These are phyloP conservation scores for Scaptomyza hsui DNA, from an alignment of 1,140 invertebrate genomes.

Conservation along the genomic window DNA sequence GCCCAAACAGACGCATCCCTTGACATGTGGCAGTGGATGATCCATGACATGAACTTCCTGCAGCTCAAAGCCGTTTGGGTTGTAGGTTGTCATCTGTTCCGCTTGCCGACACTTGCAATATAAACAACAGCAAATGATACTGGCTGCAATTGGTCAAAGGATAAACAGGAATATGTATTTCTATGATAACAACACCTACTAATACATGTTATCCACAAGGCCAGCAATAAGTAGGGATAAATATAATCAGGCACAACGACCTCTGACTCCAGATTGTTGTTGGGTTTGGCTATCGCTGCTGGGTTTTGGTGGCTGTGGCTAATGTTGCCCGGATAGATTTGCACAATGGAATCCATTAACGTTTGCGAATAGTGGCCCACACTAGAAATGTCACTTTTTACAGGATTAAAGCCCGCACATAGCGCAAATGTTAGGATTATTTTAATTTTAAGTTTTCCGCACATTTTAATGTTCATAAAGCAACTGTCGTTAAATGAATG, in stretches of 20 bases:
- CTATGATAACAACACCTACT: constrained; percentile 14
- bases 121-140: constrained; percentile 43
- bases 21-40: constrained; percentile 39
- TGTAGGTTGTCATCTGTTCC: constrained; percentile 43
- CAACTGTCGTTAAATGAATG: constrained; percentile 16
- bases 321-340: constrained; percentile 18
- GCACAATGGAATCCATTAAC: constrained; percentile 26
- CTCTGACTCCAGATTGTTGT: background rate
- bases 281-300: background rate
- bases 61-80: constrained; percentile 42
- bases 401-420: background rate
- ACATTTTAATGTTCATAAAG: background rate
- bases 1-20: constrained; percentile 47
- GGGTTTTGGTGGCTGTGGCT: background rate
- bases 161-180: background rate
- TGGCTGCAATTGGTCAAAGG: constrained; percentile 14
- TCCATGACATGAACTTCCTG: constrained; percentile 52
- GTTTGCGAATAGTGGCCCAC: constrained; percentile 5
- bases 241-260: constrained; percentile 15
- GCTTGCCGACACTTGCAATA: constrained; percentile 55
- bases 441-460: background rate
- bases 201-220: constrained; percentile 53
- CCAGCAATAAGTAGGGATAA: constrained; percentile 41
- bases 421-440: background rate
- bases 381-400: background rate